phyloP scores from a whole-genome alignment of 2,113 vertebrate species.

The Paralichthys olivaceus region DNA sequence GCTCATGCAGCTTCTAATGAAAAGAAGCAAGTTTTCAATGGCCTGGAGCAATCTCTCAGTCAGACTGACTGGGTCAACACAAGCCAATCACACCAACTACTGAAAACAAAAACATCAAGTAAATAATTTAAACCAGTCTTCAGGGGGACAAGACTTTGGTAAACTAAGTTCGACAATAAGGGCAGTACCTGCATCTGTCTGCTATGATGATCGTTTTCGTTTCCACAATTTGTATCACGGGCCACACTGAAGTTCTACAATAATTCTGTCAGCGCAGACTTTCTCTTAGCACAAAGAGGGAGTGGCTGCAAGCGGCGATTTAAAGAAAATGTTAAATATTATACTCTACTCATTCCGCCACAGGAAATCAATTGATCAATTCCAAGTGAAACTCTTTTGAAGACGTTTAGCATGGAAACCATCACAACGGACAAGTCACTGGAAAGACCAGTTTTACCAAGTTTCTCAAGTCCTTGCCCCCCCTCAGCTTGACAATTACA shows the following conservation, averaged over 20 bases:
- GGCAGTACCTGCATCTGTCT: conserved; percentile 50
- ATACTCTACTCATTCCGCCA: not conserved
- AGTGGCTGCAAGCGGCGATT: not conserved
- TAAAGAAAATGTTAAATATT: conserved; percentile 4
- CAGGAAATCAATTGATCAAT: conserved; percentile 3
- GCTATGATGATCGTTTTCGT: conserved; percentile 34
- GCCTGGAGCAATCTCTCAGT: conserved; percentile 33
- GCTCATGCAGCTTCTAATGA: conserved; percentile 45
- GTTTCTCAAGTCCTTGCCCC: conserved; percentile 47
- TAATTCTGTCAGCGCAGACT: not conserved
- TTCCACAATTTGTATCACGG: conserved; percentile 38
- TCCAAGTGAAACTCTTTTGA: conserved; percentile 46
- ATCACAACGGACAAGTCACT: conserved; percentile 42
- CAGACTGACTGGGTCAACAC: conserved; percentile 30
- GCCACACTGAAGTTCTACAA: conserved; percentile 15
- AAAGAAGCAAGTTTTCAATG: conserved; percentile 43
- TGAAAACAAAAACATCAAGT: conserved; percentile 37
- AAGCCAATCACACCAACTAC: conserved; percentile 31
- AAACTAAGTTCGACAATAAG: conserved; percentile 52
- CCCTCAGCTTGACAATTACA: conserved; percentile 6
- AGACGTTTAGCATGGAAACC: conserved; percentile 33
- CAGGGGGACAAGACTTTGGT: conserved; percentile 54
- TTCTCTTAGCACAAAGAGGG: not conserved
- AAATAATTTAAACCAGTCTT: conserved; percentile 26
- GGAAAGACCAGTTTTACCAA: conserved; percentile 55